Evolutionary conservation across 2,888 invertebrate species (phyloP), one percentile per base, ranked within the genome.

Genomic region (Machimus atricapillus): DNA sequence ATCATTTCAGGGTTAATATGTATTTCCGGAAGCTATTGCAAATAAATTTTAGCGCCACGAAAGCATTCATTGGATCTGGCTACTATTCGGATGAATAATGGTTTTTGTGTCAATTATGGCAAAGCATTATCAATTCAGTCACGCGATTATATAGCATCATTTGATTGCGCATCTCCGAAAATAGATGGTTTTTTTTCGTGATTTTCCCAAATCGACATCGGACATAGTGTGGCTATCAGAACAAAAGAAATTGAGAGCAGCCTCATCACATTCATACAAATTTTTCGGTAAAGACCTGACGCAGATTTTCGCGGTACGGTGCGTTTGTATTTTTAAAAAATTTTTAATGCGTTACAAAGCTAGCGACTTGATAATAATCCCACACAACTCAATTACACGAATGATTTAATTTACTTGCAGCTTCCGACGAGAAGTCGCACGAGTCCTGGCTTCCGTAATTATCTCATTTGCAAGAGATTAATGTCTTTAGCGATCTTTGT

Each of bases 371-470:
- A 2, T 12, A 34, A n/a, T 82, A 82, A 82, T 82, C 82, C 82
- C 40, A 82, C 82, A 66, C 82, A 82, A 82, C 82, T 82, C 34
- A 82, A 82, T 82, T 82, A 82, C 37, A 82, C 34, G 58, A 82
- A 82, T 82, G 58, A 82, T 82, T 82, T 82, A 58, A 82, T 82
- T 58, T 58, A 58, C 82, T 58, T 82, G 82, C 37, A 66, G 27
- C 58, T 27, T 82, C 58, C 82, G 82, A 82, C 82, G 34, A 58
- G 82, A 58, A 58, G 82, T n/a, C 37, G 82, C 58, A 82, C 82
- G 82, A 82, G 82, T 82, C 82, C 40, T 82, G 52, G 40, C 82
- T 58, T 82, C 82, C 82, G 82, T 58, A 58, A 82, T 82, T 82
- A 82, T 82, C 58, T 82, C 56, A 82, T 82, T 82, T 82, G 58